phyloP scores from a whole-genome alignment of 2,113 vertebrate species.

The Mugil cephalus region DNA sequence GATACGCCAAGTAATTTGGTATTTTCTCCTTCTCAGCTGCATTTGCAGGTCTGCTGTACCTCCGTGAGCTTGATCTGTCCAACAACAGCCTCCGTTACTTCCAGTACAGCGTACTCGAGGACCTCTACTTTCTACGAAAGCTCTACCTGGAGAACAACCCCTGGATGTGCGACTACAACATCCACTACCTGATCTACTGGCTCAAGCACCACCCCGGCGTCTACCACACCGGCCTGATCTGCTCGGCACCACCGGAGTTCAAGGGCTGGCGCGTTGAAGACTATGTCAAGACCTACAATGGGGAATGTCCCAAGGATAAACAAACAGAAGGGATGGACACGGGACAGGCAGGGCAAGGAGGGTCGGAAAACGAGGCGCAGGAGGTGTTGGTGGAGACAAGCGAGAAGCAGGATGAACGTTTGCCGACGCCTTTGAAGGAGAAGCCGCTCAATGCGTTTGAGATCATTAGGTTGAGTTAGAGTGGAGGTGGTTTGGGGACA shows the following conservation, averaged over 20 bases:
- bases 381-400: constrained; percentile 83
- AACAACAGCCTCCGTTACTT: constrained; percentile 94
- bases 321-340: constrained; percentile 74
- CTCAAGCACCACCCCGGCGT: constrained; percentile 94
- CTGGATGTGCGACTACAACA: constrained; percentile 97
- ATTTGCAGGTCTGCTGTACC: constrained; percentile 90
- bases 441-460: constrained; percentile 68
- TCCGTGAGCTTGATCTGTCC: constrained; percentile 94
- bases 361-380: constrained; percentile 79
- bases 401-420: constrained; percentile 80
- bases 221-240: constrained; percentile 89
- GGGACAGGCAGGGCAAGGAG: constrained; percentile 80
- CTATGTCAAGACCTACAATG: constrained; percentile 95
- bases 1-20: neutral
- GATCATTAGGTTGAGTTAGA: constrained; percentile 81
- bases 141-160: constrained; percentile 91
- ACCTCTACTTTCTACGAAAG: constrained; percentile 94
- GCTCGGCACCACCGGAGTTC: constrained; percentile 91
- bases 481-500: neutral
- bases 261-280: constrained; percentile 93
- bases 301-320: constrained; percentile 94
- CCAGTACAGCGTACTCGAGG: constrained; percentile 94
- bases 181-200: constrained; percentile 99
- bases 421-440: constrained; percentile 67
- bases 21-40: constrained; percentile 84